phyloP scores from a whole-genome alignment of 2,888 invertebrate genomes.

The Cheilosia soror region DNA sequence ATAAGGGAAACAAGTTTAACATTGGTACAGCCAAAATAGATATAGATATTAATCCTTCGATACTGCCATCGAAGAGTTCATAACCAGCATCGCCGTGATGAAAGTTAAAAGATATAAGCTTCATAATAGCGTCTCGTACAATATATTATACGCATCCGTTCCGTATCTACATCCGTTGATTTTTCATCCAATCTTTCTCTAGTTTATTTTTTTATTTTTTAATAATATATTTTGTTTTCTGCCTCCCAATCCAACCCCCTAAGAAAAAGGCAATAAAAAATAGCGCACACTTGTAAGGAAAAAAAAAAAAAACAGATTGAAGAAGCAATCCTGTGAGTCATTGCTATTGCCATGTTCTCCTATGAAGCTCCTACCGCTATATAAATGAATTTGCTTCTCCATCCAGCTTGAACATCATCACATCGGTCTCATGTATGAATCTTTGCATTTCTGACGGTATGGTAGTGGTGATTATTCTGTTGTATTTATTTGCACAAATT shows the following conservation, averaged over 20 bases:
- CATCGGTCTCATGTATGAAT: slow-evolving; percentile 6
- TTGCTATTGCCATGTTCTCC: slow-evolving; percentile 20
- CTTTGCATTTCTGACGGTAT: slow-evolving; percentile 35
- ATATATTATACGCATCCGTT: slow-evolving; percentile 3
- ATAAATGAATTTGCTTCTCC: neutral
- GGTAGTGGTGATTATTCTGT: slow-evolving; percentile 32
- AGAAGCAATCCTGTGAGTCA: neutral
- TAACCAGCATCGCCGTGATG: slow-evolving; percentile 9
- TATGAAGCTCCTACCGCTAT: neutral
- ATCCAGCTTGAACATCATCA: slow-evolving; percentile 2
- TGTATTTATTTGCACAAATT: slow-evolving; percentile 47
- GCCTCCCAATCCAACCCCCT: neutral
- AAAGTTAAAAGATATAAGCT: slow-evolving; percentile 30
- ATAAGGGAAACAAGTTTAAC: slow-evolving; percentile 34
- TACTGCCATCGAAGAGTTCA: slow-evolving; percentile 17
- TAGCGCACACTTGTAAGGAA: slow-evolving; percentile 1
- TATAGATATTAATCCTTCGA: slow-evolving; percentile 20
- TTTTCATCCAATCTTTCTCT: slow-evolving; percentile 28
- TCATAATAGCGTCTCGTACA: slow-evolving; percentile 29
- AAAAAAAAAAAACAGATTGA: neutral
- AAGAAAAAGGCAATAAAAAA: slow-evolving; percentile 46
- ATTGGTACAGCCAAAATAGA: slow-evolving; percentile 5
- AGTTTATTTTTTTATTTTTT: slow-evolving; percentile 28
- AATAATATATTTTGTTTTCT: neutral
- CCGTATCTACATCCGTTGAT: slow-evolving; percentile 41